A percentile compares a stretch with the other conserved stretches of the same genome.
Evolutionary conservation across 1,140 invertebrate species (phyloP).

Genomic region (Pemphigus obesinymphae): DNA sequence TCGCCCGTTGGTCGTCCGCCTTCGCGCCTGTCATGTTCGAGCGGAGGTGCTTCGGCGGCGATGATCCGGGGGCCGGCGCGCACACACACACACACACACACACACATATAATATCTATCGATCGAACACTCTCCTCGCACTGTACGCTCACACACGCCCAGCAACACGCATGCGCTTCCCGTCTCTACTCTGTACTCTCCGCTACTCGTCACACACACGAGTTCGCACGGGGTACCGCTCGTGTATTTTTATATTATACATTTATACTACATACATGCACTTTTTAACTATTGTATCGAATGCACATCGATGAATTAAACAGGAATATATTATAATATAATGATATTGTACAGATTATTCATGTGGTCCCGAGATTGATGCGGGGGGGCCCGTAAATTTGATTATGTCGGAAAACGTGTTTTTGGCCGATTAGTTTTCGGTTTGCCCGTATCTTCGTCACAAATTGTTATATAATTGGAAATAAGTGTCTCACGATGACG

Average conservation of each 20-base stretch:
- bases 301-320: neutral
- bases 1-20: neutral
- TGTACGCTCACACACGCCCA: neutral
- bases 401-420: no score
- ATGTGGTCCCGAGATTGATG: no score
- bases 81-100: neutral
- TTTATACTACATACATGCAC: neutral
- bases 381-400: no score
- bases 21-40: constrained; percentile 14
- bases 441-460: no score
- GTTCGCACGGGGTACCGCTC: neutral
- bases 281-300: neutral
- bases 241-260: neutral
- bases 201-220: neutral
- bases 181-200: no score
- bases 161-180: neutral
- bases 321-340: neutral
- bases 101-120: constrained; percentile 17
- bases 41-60: neutral
- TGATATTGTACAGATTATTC: no score
- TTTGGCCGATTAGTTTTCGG: no score
- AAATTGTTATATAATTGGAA: no score
- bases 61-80: neutral
- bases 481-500: no score
- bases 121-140: neutral